Evolutionary conservation across 1,140 invertebrate genomes (phyloP).

Genomic region (Akabosia matsudoensis): DNA sequence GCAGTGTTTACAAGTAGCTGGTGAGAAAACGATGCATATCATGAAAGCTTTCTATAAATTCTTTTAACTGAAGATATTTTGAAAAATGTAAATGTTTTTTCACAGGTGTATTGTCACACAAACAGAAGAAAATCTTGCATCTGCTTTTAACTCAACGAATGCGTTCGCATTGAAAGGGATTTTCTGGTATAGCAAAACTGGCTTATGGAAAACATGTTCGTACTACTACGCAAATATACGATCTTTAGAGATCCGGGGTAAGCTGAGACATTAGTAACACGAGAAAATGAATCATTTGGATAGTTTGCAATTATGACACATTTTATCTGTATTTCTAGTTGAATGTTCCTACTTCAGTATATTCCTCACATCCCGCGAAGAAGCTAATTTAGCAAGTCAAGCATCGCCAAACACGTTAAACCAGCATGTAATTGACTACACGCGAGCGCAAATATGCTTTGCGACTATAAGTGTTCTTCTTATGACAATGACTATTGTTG

Average conservation of each 20-base stretch:
- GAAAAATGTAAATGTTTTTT: too few species aligned
- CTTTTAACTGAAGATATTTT: too few species aligned
- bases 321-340: neutral
- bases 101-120: neutral
- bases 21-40: too few species aligned
- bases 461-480: constrained; percentile 75
- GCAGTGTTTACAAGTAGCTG: constrained; percentile 72
- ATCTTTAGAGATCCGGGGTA: neutral
- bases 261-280: neutral
- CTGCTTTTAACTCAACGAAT: neutral
- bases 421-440: constrained; percentile 60
- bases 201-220: constrained; percentile 27
- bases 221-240: neutral
- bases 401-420: neutral
- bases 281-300: neutral
- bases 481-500: constrained; percentile 72
- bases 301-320: neutral
- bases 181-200: constrained; percentile 33
- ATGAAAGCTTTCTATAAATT: too few species aligned
- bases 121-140: neutral
- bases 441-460: constrained; percentile 76
- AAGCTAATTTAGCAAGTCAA: neutral
- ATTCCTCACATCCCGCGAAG: neutral
- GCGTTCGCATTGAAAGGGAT: neutral
- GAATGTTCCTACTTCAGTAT: constrained; percentile 1